Conservation (phyloP, 1,140 invertebrate species). For the Penaeus vannamei region DNA sequence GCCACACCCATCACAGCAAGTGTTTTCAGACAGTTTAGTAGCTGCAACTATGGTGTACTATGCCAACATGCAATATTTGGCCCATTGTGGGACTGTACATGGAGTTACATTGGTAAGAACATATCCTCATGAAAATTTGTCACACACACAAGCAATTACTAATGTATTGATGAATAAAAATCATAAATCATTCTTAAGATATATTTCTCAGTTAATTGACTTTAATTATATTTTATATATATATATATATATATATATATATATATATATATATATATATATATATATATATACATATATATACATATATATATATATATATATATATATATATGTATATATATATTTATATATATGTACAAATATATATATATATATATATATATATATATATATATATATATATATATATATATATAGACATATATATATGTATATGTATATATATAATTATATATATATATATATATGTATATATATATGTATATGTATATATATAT, state of each 20-base stretch:
- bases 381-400: background rate
- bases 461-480: background rate
- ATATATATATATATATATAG: background rate
- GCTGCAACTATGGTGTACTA: conserved; percentile 50
- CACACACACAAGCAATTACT: background rate
- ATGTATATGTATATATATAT: too few species aligned
- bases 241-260: background rate
- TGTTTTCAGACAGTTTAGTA: background rate
- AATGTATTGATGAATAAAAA: background rate
- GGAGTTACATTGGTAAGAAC: conserved; percentile 50
- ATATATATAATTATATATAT: conserved; percentile 23
- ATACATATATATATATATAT: background rate
- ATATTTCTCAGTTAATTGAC: background rate
- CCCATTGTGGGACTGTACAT: conserved; percentile 43
- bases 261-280: background rate
- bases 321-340: background rate
- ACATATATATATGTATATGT: conserved; percentile 17
- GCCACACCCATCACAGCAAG: background rate
- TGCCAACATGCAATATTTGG: conserved; percentile 48
- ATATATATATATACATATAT: background rate
- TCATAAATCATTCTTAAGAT: background rate
- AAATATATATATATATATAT: background rate
- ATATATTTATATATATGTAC: background rate
- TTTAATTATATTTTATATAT: background rate
- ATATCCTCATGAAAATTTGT: background rate